Evolutionary conservation across 2,797 vertebrate genomes (phyloP).

Genomic region (Oceanodroma leucorhoa): DNA sequence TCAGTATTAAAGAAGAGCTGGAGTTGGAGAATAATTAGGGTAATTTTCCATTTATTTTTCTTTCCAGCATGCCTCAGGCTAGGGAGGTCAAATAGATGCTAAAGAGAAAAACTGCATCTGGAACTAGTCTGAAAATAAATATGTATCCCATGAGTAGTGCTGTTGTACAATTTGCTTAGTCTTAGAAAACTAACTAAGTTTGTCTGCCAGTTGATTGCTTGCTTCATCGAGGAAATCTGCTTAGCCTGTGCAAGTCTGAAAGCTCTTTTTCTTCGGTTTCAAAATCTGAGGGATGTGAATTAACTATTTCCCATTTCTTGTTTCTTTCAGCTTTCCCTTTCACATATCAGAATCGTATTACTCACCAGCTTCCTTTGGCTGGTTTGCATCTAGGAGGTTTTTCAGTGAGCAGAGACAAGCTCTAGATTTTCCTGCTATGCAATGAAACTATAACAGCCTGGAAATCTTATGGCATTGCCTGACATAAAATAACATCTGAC

Average conservation of each 20-base stretch:
- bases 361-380: constrained; percentile 23
- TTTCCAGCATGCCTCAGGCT: not conserved
- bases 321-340: constrained; percentile 47
- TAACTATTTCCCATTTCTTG: constrained; percentile 22
- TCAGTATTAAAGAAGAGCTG: not conserved
- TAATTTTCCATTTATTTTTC: constrained; percentile 35
- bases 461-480: not conserved
- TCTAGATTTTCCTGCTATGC: not conserved
- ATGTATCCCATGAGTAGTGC: not conserved
- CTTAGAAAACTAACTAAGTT: constrained; percentile 7
- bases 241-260: not conserved
- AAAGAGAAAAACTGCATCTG: constrained; percentile 30
- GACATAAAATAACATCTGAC: not conserved
- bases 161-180: constrained; percentile 18
- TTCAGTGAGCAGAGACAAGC: not conserved
- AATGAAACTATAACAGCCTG: not conserved
- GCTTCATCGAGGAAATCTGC: constrained; percentile 36
- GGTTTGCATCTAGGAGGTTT: not conserved
- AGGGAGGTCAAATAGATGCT: constrained; percentile 25
- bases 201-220: constrained; percentile 29
- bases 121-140: constrained; percentile 42
- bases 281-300: not conserved
- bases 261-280: not conserved
- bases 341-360: not conserved
- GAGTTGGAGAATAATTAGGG: constrained; percentile 33